phyloP scores from a whole-genome alignment of 2,888 invertebrate genomes.

The Alsophila aescularia region DNA sequence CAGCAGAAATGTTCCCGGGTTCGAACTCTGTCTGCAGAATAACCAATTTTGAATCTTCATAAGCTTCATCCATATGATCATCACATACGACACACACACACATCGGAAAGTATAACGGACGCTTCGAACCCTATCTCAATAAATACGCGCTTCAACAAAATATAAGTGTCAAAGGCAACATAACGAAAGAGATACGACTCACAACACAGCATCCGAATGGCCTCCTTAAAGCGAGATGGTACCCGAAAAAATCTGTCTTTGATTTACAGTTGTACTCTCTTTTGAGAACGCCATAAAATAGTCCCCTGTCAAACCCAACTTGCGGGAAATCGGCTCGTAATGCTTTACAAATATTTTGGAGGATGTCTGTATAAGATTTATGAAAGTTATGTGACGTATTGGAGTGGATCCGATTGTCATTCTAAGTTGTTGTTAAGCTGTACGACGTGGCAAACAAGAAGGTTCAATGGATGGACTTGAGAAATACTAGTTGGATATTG shows the following conservation, averaged over 20 bases:
- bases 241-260: slow-evolving; percentile 65
- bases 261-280: slow-evolving; percentile 68
- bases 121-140: slow-evolving; percentile 22
- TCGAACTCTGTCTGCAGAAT: too few species aligned
- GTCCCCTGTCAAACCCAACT: slow-evolving; percentile 72
- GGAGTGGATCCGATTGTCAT: slow-evolving; percentile 22
- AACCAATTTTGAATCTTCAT: too few species aligned
- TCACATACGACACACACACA: not conserved
- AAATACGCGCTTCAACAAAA: slow-evolving; percentile 26
- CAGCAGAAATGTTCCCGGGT: too few species aligned
- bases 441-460: too few species aligned
- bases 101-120: not conserved
- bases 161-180: slow-evolving; percentile 29
- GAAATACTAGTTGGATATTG: too few species aligned
- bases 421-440: slow-evolving; percentile 13
- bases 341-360: slow-evolving; percentile 69
- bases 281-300: slow-evolving; percentile 74
- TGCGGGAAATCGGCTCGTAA: slow-evolving; percentile 64
- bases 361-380: slow-evolving; percentile 36
- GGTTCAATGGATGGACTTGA: too few species aligned
- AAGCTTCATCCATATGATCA: too few species aligned
- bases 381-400: slow-evolving; percentile 33
- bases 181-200: slow-evolving; percentile 35
- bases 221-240: slow-evolving; percentile 42
- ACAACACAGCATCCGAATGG: slow-evolving; percentile 44